These are phyloP conservation scores for Teleiodes luculella DNA, from an alignment of 2,888 invertebrate species.

Conservation along the genomic window DNA sequence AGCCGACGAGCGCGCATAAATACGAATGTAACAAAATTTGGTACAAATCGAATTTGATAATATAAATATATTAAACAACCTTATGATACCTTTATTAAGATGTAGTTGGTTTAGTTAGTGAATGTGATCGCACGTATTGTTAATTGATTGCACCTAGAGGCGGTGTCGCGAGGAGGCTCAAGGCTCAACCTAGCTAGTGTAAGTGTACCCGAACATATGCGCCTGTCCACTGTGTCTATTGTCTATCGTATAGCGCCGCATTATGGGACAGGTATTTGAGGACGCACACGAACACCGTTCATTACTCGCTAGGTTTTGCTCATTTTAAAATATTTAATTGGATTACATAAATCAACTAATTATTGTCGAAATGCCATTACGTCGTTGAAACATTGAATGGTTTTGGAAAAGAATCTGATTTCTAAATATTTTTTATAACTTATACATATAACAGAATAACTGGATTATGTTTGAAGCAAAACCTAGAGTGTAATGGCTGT, in stretches of 20 bases:
- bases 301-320: too few relatives aligned
- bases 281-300: neutral
- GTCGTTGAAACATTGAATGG: too few relatives aligned
- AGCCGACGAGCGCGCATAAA: constrained; percentile 16
- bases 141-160: constrained; percentile 53
- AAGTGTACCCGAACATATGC: constrained; percentile 32
- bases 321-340: too few relatives aligned
- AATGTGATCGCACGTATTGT: constrained; percentile 64
- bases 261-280: neutral
- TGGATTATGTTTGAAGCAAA: too few relatives aligned
- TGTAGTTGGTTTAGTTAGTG: constrained; percentile 48
- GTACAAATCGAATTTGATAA: constrained; percentile 70
- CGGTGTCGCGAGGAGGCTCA: constrained; percentile 29
- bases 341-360: too few relatives aligned
- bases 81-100: constrained; percentile 43
- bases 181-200: constrained; percentile 49
- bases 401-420: too few relatives aligned
- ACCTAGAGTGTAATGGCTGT: too few relatives aligned
- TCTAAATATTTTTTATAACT: too few relatives aligned
- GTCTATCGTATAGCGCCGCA: too few relatives aligned
- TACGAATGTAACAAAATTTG: constrained; percentile 45
- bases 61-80: constrained; percentile 36
- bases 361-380: too few relatives aligned
- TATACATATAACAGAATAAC: too few relatives aligned
- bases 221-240: too few relatives aligned